Evolutionary conservation across 2,113 vertebrate genomes (phyloP), one percentile per base, ranked within the genome.

Genomic region (Hemibagrus wyckioides): DNA sequence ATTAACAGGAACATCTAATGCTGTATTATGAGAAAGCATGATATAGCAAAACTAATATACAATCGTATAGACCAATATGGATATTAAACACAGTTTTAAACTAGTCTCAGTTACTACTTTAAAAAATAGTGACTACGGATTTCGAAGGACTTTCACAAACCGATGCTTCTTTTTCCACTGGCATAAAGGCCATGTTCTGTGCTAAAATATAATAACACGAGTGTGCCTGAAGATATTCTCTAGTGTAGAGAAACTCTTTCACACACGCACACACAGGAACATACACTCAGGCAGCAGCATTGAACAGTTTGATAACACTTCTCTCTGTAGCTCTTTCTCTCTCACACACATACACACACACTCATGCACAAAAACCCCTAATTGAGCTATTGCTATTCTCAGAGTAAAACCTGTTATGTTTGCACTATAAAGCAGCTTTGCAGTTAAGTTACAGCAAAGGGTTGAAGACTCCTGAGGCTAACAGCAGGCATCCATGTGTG

Each of bases 181-280:
- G 83, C 83, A 82, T 85, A 77, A 85, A 85, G 86, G 86, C 88
- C 91, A 88, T 88, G 93, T 92, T 94, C 92, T 92, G 90, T 92
- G 90, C 93, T 92, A n/a, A 90, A 86, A 90, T 82, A 41, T 73
- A 83, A 6, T 5, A 86, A 54, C 57, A 69, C 15, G 10, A 85
- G 84, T n/a, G 87, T 84, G 82, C 87, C 90, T 54, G 80, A 88
- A 75, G 41, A 59, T 57, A 69, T 82, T 39, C 84, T 88, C 14
- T 89, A 82, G 85, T 90, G 63, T 39, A 54, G 33, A 36, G 52
- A 88, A 54, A 67, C 41, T 14, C 59, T 15, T 21, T 19, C 41
- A 84, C 57, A 52, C 48, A 80, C 33, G 5, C 79, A 67, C 13
- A 88, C 65, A 57, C 30, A 75, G 9, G 15, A 28, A 59, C 69